Evolutionary conservation across 2,113 vertebrate species (phyloP).

Genomic region (Melanerpes aurifrons): DNA sequence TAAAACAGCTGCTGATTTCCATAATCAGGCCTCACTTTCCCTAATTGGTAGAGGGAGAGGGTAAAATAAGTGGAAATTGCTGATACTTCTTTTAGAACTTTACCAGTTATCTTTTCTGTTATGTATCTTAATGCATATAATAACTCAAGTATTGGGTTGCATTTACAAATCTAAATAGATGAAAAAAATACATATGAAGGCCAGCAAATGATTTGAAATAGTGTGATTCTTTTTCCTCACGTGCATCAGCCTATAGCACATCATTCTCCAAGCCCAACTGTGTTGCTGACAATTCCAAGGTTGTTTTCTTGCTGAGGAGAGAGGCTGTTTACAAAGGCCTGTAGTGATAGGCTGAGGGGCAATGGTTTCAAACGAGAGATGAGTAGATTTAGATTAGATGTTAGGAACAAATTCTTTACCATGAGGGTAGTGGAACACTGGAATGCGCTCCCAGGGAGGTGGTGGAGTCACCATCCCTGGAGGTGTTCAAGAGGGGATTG

Average conservation of each 20-base stretch:
- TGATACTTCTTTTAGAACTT: not conserved
- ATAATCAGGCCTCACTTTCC: slow-evolving; percentile 32
- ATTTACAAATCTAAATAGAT: not conserved
- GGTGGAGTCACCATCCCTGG: no score
- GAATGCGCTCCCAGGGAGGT: no score
- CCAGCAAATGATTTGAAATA: not conserved
- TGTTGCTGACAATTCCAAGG: not conserved
- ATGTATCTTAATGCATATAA: not conserved
- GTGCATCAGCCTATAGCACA: not conserved
- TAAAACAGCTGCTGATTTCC: slow-evolving; percentile 32
- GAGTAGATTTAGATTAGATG: no score
- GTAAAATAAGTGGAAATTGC: slow-evolving; percentile 13
- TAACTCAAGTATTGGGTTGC: not conserved
- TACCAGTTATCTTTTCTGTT: not conserved
- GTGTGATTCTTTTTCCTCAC: not conserved
- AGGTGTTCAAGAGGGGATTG: no score
- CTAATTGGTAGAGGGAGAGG: not conserved
- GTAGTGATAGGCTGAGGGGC: no score
- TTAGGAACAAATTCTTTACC: no score
- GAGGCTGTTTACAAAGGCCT: no score
- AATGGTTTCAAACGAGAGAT: no score
- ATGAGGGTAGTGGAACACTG: no score
- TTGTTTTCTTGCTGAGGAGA: not conserved
- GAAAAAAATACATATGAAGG: not conserved
- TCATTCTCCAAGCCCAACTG: not conserved